Percentiles rank a stretch among this genome's conserved stretches.
These are phyloP conservation scores for Nomada flava DNA, from an alignment of 2,888 invertebrate genomes.

Conservation along the genomic window DNA sequence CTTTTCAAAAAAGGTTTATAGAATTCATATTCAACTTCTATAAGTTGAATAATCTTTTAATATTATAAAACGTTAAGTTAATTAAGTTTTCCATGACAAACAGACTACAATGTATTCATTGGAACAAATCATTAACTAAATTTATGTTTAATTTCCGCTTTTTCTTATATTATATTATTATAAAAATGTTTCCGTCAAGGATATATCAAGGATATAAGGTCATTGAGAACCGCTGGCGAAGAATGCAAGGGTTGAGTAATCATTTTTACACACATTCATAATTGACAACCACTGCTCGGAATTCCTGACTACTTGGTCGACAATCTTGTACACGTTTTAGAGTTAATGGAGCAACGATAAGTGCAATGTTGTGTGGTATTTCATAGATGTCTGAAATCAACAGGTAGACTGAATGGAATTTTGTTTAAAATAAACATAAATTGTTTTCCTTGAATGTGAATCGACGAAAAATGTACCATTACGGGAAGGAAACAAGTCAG, in stretches of 20 bases:
- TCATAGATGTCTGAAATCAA: constrained; percentile 53
- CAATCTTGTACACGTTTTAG: constrained; percentile 44
- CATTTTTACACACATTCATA: constrained; percentile 16
- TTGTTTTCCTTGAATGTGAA: background rate
- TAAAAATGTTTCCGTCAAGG: no score
- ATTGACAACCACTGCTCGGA: constrained; percentile 44
- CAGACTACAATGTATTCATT: background rate
- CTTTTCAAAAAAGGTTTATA: background rate
- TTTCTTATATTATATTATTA: background rate
- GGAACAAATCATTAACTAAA: background rate
- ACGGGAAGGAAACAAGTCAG: background rate
- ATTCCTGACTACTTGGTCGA: constrained; percentile 44
- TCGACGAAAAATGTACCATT: constrained; percentile 14
- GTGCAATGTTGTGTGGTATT: constrained; percentile 18
- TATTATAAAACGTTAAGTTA: no score
- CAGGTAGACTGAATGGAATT: constrained; percentile 49
- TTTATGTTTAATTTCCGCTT: background rate
- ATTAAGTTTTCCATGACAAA: background rate
- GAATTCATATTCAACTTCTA: background rate
- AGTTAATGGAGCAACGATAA: constrained; percentile 53
- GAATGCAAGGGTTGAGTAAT: constrained; percentile 36
- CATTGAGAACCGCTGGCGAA: constrained; percentile 15
- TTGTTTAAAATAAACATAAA: constrained; percentile 11
- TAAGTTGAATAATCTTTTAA: no score
- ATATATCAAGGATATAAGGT: no score